Evolutionary conservation across 2,888 invertebrate genomes (phyloP), one percentile per base, ranked within the genome.

Genomic region (Pseudococcus longispinus): DNA sequence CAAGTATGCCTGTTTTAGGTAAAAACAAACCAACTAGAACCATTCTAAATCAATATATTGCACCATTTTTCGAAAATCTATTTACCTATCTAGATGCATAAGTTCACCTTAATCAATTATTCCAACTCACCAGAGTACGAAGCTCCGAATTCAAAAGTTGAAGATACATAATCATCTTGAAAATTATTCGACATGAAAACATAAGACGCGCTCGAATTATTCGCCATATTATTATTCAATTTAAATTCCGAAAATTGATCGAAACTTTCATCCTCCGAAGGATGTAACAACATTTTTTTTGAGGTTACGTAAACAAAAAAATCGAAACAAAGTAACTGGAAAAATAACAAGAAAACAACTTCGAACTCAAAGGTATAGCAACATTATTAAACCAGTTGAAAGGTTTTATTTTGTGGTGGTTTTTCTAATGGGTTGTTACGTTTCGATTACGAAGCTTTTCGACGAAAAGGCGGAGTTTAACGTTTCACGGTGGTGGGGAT

Each of bases 131-230:
- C 83, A 6, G 83, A 29, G 11, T 83, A 83, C 3, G 46, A 3
- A 32, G 23, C 18, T 51, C 51, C 83, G 20, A 83, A 83, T 18
- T 83, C 83, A n/a, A 51, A 83, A 15, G 83, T 83, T 1, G 83
- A 83, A 18, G 83, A 83, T 51, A 83, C 83, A n/a, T 83, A 83
- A 83, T 83, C 83, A 51, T 83, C 83, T 83, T 83, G 83, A 23
- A 83, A 83, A 83, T 83, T 46, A 29, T 55, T 55, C 6, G 46
- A 18, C 83, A 83, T 55, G 18, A 46, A 83, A 26, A 83, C 46
- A 13, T 83, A 83, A 26, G 83, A 42, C 5, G 26, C 20, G 18
- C 51, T 46, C 18, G 83, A 29, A 83, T 83, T 83, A 42, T 42
- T 80, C 9, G 20, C 11, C 77, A 80, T 80, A 9, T 46, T 82